Evolutionary conservation across 2,113 vertebrate species (phyloP), one percentile per base, ranked within the genome.

Genomic region (Rhynchopsitta pachyrhyncha): DNA sequence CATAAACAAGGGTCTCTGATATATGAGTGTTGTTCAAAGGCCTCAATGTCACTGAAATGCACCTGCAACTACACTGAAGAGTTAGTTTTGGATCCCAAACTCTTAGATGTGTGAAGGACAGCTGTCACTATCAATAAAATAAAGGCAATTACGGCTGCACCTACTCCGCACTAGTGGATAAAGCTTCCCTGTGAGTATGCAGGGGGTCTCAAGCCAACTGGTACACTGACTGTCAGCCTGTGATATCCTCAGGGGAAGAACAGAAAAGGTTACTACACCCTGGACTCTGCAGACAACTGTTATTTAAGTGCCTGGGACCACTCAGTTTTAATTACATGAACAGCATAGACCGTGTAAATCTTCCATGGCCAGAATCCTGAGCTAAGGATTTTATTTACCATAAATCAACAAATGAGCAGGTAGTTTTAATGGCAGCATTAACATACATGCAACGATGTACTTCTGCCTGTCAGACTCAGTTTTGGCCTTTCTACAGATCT

Each of bases 161-260:
- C 19, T n/a, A 8, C 46, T 33, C n/a, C 11, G 17, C 24, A 2
- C 8, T 5, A 41, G 44, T 6, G 17, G 52, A 31, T 2, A 14
- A 14, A 27, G 24, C 0, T 0, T 28, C 29, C 15, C 13, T 1
- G 11, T 14, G 55, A 62, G n/a, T 4, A 4, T 2, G 2, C 17
- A 11, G 0, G 7, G 37, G 78, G n/a, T 53, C 27, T 57, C 15
- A 33, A 37, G 47, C 27, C 27, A 31, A 17, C 24, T 39, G 76
- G 39, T 27, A 47, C 33, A 55, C 57, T n/a, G 33, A 20, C 17
- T 6, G 12, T 2, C 1, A 37, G 35, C 9, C 7, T 37, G 31
- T 13, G 27, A n/a, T 24, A 42, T 0, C 15, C 47, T 18, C 3
- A 1, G 11, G 13, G 75, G 31, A 16, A n/a, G 2, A 1, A 10